Evolutionary conservation across 2,888 invertebrate species (phyloP), one percentile per base, ranked within the genome.

Genomic region (Tortricodes alternella): DNA sequence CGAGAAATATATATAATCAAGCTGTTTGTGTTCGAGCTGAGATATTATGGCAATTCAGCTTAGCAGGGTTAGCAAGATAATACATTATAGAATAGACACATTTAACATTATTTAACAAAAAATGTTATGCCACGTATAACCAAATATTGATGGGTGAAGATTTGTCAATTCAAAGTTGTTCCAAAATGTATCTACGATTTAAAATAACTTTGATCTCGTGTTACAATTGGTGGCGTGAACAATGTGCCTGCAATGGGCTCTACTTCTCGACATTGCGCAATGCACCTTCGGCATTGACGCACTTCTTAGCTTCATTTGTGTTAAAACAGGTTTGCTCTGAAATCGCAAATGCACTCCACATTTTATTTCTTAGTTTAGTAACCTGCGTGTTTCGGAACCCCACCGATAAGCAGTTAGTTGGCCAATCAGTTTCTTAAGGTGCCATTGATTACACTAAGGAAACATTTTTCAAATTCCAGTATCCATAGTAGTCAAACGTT

Each of bases 241-340:
- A 48, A 41, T 46, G 24, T 24, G 39, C 52, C 13, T 18, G 32
- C 46, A 41, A 46, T 15, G n/a, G 24, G 18, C 15, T 11, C 18
- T 53, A 41, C 24, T 32, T 21, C 39, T 34, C 18, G 34, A 39
- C 9, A 37, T 53, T 53, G 46, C 53, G 39, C 53, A 53, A 53
- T 18, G 13, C 24, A 24, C 39, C 13, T 29, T 34, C 18, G 16
- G 32, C 13, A 21, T n/a, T 38, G 38, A 46, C 53, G 32, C 34
- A 39, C 46, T 27, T 24, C 39, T 32, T 32, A 46, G 32, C 39
- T 23, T 39, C 24, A 24, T 48, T 53, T 48, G 46, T 34, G 15
- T 24, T 41, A 13, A 24, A 41, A 34, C 46, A 39, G 53, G 53
- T 48, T 48, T 34, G 39, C 34, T 15, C 46, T 34, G 24, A 53